phyloP scores from a whole-genome alignment of 2,888 invertebrate genomes.

The Lasioglossum morio region DNA sequence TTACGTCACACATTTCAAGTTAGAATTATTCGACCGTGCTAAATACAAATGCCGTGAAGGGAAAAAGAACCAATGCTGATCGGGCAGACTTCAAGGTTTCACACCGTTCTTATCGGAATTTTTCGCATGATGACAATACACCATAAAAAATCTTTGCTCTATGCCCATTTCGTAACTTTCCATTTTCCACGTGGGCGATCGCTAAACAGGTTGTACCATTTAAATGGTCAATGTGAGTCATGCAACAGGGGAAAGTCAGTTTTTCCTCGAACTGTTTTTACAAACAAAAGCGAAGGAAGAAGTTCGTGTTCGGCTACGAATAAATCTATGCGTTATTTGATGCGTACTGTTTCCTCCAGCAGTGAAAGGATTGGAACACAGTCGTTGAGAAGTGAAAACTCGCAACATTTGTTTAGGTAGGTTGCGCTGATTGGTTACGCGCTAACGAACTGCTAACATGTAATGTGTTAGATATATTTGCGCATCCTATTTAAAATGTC shows the following conservation, averaged over 20 bases:
- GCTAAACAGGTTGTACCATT: not conserved
- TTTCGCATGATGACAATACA: not conserved
- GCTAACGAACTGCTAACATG: not conserved
- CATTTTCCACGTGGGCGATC: not conserved
- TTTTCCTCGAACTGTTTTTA: not conserved
- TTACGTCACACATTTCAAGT: constrained; percentile 2
- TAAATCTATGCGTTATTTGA: not conserved
- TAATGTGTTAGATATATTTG: not conserved
- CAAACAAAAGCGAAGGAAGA: not conserved
- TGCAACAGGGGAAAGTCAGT: not conserved
- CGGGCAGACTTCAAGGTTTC: not conserved
- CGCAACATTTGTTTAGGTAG: not conserved
- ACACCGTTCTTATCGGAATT: not conserved
- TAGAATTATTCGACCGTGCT: constrained; percentile 11
- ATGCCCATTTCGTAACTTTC: not conserved
- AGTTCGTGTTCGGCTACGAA: not conserved
- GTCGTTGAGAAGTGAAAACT: not conserved
- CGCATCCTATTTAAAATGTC: too few relatives aligned
- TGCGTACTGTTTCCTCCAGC: not conserved
- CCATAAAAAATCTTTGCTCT: not conserved
- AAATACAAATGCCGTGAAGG: constrained; percentile 7
- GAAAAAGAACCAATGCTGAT: not conserved
- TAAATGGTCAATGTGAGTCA: not conserved
- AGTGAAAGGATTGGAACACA: not conserved
- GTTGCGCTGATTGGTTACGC: not conserved